Evolutionary conservation across 1,140 invertebrate genomes (phyloP).

Genomic region (Forficula auricularia): DNA sequence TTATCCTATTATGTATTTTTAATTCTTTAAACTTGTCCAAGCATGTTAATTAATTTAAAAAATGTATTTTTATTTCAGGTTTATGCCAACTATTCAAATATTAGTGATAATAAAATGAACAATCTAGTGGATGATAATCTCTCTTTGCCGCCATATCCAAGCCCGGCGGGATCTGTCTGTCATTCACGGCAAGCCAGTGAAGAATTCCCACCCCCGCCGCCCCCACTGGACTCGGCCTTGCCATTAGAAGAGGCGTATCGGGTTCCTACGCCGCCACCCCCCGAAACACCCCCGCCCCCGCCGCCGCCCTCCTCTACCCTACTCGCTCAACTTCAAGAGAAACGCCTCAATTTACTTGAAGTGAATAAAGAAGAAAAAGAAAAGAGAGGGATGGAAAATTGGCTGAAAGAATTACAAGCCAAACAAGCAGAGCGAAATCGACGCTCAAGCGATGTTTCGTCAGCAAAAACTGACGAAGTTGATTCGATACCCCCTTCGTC

Average conservation of each 20-base stretch:
- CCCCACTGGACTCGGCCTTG: constrained; percentile 31
- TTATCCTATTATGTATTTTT: no score
- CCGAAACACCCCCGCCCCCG: constrained; percentile 16
- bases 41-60: no score
- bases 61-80: no score
- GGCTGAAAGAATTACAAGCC: constrained; percentile 59
- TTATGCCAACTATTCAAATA: no score
- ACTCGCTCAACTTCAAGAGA: constrained; percentile 54
- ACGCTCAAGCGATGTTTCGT: constrained; percentile 27
- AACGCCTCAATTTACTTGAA: constrained; percentile 46
- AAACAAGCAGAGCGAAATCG: constrained; percentile 47
- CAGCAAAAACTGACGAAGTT: no score
- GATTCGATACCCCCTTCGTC: no score
- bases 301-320: constrained; percentile 35
- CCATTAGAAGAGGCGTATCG: no score
- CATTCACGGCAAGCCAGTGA: constrained; percentile 73
- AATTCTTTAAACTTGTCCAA: no score
- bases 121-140: constrained; percentile 25
- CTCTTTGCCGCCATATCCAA: constrained; percentile 57
- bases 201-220: constrained; percentile 73
- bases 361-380: constrained; percentile 18
- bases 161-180: constrained; percentile 47
- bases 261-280: neutral
- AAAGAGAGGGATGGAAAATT: constrained; percentile 34
- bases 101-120: neutral